These are phyloP conservation scores for Tryphoninae sp. DNA, from an alignment of 2,888 invertebrate genomes.

Conservation along the genomic window DNA sequence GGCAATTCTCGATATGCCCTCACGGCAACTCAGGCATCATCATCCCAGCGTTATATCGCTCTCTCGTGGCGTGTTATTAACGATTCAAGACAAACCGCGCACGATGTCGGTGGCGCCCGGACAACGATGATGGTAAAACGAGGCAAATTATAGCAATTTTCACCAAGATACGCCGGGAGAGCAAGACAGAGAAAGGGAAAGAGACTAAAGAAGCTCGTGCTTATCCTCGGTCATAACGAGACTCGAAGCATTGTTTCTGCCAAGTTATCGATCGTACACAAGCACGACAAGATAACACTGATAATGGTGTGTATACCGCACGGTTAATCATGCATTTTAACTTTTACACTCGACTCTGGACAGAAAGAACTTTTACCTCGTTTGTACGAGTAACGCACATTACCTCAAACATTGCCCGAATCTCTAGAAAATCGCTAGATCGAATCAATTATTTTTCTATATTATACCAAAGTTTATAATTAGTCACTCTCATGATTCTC, in stretches of 20 bases:
- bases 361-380: slow-evolving; percentile 9
- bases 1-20: slow-evolving; percentile 22
- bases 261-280: slow-evolving; percentile 42
- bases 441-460: not conserved
- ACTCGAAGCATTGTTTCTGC: slow-evolving; percentile 51
- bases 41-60: slow-evolving; percentile 1
- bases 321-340: slow-evolving; percentile 21
- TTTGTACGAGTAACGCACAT: slow-evolving; percentile 16
- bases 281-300: slow-evolving; percentile 18
- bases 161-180: slow-evolving; percentile 50
- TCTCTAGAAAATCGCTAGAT: not conserved
- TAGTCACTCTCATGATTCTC: too few relatives aligned
- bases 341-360: not conserved
- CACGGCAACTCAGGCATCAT: not conserved
- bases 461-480: too few relatives aligned
- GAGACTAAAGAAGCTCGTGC: not conserved
- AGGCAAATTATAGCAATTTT: slow-evolving; percentile 74
- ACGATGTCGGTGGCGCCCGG: slow-evolving; percentile 65
- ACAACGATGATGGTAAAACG: slow-evolving; percentile 67
- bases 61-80: slow-evolving; percentile 64
- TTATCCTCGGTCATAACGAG: slow-evolving; percentile 47
- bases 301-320: slow-evolving; percentile 19
- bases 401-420: slow-evolving; percentile 14
- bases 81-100: slow-evolving; percentile 65
- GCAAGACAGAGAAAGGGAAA: not conserved